A percentile compares a stretch with the other conserved stretches of the same genome.
These are phyloP conservation scores for Xiphorhynchus erythropygius DNA, from an alignment of 2,797 vertebrate genomes.

Conservation along the genomic window DNA sequence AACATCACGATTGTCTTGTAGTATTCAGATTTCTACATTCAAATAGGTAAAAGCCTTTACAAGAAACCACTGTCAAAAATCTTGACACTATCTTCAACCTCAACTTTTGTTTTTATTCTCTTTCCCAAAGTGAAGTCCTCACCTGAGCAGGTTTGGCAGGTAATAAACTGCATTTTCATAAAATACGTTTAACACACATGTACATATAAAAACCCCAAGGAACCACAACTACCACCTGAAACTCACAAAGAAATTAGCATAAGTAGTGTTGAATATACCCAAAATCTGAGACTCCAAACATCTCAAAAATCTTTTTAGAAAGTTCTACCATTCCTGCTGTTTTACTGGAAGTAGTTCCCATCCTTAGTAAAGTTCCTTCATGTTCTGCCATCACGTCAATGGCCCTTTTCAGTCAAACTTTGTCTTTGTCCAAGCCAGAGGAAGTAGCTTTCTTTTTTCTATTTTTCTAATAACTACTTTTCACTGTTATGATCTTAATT, in stretches of 20 bases:
- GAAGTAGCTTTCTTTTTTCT: background rate
- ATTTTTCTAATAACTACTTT: background rate
- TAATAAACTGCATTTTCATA: background rate
- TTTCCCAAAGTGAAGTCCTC: background rate
- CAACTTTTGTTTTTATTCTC: background rate
- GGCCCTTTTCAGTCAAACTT: background rate
- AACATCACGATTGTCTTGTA: background rate
- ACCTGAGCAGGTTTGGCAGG: background rate
- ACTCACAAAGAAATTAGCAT: background rate
- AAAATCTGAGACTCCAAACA: background rate
- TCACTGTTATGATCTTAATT: background rate
- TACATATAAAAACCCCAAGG: background rate
- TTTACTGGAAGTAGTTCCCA: background rate
- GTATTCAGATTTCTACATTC: background rate
- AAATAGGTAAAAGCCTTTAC: background rate
- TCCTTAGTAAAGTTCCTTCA: background rate
- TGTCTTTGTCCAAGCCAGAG: background rate
- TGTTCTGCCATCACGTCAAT: background rate
- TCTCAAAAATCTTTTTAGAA: background rate
- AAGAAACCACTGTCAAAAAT: background rate
- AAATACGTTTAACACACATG: conserved; percentile 13
- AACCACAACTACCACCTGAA: background rate
- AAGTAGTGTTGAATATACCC: background rate
- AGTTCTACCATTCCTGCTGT: background rate
- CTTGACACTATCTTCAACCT: background rate